Evolutionary conservation across 2,888 invertebrate genomes (phyloP), one percentile per base, ranked within the genome.

Genomic region (Melanotus villosus): DNA sequence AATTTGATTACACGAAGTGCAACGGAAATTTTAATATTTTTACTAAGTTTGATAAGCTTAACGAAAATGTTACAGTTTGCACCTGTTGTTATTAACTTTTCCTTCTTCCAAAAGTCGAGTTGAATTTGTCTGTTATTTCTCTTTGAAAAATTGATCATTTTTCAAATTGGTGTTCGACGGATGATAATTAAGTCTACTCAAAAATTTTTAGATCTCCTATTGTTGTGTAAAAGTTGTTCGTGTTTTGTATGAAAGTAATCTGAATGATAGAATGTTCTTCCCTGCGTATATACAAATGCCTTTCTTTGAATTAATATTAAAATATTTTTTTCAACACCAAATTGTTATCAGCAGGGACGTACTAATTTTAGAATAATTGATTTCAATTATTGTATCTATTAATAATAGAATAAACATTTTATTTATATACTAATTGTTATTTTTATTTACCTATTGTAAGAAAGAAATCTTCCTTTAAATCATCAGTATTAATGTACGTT

Each of bases 361-460:
- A 30, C 23, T 52, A 52, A 18, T 12, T 32, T 50, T 34, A 18
- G 2, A n/a, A 32, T 52, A 10, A 32, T 52, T 52, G 34, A 52
- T 32, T 47, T 26, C 26, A 7, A 26, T 26, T 21, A 21, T 1
- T 52, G 52, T 52, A 52, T 18, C 52, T 50, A 50, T 26, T 50
- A 50, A 14, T 50, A 32, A 47, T 52, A 19, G 52, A 52, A 52
- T 52, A 52, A 52, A 52, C 16, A 19, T 52, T 52, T 32, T 52
- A 32, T 52, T 52, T 52, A 52, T 32, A 52, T 10, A 10, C 21
- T 1, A n/a, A 12, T 18, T 43, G 12, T 43, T 43, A 43, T 43
- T 6, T 38, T 4, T 38, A 14, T 6, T 3, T 38, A 4, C 5
- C 5, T 16, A 1, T n/a, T n/a, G n/a, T n/a, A n/a, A n/a, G n/a